Conservation (phyloP, 2,113 vertebrate species). For the Coptodon rendalli region DNA sequence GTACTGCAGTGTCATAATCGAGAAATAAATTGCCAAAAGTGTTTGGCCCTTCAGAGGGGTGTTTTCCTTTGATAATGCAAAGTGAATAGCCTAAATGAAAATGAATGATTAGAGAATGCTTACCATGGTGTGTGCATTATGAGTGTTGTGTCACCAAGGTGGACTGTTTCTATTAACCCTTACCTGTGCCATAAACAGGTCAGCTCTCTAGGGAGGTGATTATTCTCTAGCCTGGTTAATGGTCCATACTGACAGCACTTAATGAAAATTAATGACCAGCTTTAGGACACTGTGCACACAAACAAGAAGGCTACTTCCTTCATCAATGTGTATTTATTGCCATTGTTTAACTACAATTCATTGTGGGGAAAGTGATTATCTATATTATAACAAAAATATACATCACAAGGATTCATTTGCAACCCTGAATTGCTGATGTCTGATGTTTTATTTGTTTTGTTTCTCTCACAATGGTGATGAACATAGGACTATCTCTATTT, state of each 20-base stretch:
- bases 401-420: slow-evolving; percentile 17
- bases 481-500: neutral
- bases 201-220: slow-evolving; percentile 67
- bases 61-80: slow-evolving; percentile 7
- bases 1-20: neutral
- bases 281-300: slow-evolving; percentile 25
- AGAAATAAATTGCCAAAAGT: slow-evolving; percentile 3
- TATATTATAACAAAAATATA: slow-evolving; percentile 11
- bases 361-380: neutral
- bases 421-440: neutral
- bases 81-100: neutral
- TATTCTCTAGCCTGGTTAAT: slow-evolving; percentile 73
- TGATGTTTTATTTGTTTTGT: neutral
- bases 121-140: neutral
- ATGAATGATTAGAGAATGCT: slow-evolving; percentile 15
- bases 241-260: slow-evolving; percentile 72
- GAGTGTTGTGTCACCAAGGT: slow-evolving; percentile 52
- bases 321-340: slow-evolving; percentile 25
- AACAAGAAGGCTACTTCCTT: slow-evolving; percentile 47
- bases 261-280: slow-evolving; percentile 73
- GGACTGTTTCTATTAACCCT: slow-evolving; percentile 68
- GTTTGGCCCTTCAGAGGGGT: slow-evolving; percentile 15
- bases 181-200: slow-evolving; percentile 64
- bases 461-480: neutral
- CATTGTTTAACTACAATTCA: neutral